Evolutionary conservation across 2,888 invertebrate genomes (phyloP), one percentile per base, ranked within the genome.

Genomic region (Lasioglossum vierecki): DNA sequence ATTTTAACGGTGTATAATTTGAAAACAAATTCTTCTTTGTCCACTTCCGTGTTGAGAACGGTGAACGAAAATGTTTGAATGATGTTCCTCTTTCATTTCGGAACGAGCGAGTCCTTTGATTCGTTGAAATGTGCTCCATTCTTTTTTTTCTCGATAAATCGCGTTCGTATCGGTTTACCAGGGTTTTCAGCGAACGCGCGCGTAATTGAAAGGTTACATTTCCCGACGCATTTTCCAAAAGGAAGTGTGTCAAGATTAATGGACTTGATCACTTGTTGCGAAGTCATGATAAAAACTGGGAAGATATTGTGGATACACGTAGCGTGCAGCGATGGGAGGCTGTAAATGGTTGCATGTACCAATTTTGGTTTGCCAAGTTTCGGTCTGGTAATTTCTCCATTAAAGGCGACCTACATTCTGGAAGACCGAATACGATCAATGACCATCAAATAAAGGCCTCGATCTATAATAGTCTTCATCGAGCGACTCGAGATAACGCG

Each of bases 331-430:
- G 30, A 6, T 0, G 0, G 15, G 63, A 63, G 6, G 18, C 30
- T 15, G 15, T 15, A 15, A 63, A 63, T 63, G 63, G 30, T 30
- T 30, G 63, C 63, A 15, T 63, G 63, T 63, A 63, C 63, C 63
- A 63, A 63, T 63, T 63, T 63, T 63, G 63, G 63, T 63, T 63
- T 15, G 63, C 30, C 30, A 63, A 63, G 63, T 63, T 63, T 30
- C 63, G 18, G 6, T 0, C 15, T 30, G 63, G 30, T 63, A 63
- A 63, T 63, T 63, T 63, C 63, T 63, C 41, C 71, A 15, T 71
- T 41, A 71, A 71, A 71, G 41, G 63, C 63, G 18, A 63, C 63
- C 63, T 63, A 63, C 15, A 63, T 63, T 63, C 63, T 15, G 22
- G 18, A 60, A 30, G 44, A 35, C n/a, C 26, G n/a, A 49, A 49